A percentile compares a stretch with the other conserved stretches of the same genome.
Evolutionary conservation across 2,113 vertebrate genomes (phyloP).

Genomic region (Aphelocoma coerulescens): DNA sequence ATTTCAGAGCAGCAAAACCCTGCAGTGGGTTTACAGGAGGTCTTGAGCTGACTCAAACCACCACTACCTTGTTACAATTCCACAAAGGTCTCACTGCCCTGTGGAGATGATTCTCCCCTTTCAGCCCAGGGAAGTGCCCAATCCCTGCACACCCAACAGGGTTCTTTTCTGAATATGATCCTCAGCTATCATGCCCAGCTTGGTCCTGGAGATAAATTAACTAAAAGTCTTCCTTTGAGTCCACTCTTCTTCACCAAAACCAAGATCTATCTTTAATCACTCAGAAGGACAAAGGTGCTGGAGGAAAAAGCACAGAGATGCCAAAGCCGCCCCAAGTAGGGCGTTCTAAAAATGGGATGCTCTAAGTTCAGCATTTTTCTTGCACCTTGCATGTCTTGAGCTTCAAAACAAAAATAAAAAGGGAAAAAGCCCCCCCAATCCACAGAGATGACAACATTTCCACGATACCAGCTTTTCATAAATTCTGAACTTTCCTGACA

Average conservation of each 20-base stretch:
- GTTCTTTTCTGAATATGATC: not conserved
- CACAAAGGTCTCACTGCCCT: not conserved
- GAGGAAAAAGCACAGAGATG: not conserved
- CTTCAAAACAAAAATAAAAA: fast-evolving
- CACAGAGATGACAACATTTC: not conserved
- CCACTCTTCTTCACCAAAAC: not conserved
- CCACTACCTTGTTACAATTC: not conserved
- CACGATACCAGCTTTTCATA: not conserved
- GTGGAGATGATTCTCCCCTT: not conserved
- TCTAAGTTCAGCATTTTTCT: not conserved
- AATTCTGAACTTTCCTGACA: not conserved
- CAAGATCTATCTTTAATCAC: not conserved
- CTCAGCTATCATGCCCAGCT: not conserved
- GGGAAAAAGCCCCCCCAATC: fast-evolving
- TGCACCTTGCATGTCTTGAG: not conserved
- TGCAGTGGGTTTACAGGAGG: not conserved
- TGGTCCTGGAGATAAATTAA: not conserved
- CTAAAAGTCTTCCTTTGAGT: not conserved
- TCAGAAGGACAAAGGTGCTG: not conserved
- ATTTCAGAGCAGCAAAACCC: not conserved
- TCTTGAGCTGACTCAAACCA: not conserved
- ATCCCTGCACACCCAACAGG: not conserved
- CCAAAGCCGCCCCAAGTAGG: not conserved
- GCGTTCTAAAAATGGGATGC: not conserved
- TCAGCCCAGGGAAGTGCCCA: not conserved